Conservation (phyloP, 2,888 invertebrate genomes). For the Euzetes globulus region DNA sequence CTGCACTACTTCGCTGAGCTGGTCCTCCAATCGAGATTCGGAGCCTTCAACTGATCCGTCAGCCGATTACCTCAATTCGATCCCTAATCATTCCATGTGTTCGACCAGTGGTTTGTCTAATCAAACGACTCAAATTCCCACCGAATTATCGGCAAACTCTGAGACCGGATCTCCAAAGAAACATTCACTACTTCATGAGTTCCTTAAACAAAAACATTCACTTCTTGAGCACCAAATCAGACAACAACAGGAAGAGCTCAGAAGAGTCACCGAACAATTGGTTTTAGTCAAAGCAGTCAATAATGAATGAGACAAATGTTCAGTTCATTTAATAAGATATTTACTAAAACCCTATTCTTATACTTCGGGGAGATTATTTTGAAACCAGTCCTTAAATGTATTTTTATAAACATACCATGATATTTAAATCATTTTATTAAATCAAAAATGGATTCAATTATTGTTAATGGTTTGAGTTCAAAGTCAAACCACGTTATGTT, state of each 20-base stretch:
- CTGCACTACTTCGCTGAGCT: neutral
- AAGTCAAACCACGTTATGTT: too few relatives aligned
- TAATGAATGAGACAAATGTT: neutral
- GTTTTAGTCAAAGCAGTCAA: constrained; percentile 24
- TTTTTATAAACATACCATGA: neutral
- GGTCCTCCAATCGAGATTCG: neutral
- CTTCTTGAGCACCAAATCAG: constrained; percentile 74
- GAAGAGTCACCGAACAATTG: constrained; percentile 76
- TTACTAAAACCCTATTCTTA: too few relatives aligned
- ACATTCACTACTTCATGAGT: constrained; percentile 59
- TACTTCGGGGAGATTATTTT: too few relatives aligned
- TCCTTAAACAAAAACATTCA: constrained; percentile 72
- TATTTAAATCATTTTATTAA: neutral
- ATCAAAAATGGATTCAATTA: too few relatives aligned
- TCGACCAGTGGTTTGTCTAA: neutral
- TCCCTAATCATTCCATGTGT: neutral
- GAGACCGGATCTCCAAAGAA: constrained; percentile 7
- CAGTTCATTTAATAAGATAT: too few relatives aligned
- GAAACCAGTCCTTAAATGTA: too few relatives aligned
- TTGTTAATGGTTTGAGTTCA: too few relatives aligned
- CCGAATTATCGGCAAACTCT: neutral
- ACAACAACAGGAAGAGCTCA: constrained; percentile 75
- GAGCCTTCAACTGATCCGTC: neutral
- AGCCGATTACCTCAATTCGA: neutral
- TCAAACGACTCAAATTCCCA: neutral